Base-by-base conservation (phyloP, 2,113 vertebrate species). In the Cisticola juncidis region DNA sequence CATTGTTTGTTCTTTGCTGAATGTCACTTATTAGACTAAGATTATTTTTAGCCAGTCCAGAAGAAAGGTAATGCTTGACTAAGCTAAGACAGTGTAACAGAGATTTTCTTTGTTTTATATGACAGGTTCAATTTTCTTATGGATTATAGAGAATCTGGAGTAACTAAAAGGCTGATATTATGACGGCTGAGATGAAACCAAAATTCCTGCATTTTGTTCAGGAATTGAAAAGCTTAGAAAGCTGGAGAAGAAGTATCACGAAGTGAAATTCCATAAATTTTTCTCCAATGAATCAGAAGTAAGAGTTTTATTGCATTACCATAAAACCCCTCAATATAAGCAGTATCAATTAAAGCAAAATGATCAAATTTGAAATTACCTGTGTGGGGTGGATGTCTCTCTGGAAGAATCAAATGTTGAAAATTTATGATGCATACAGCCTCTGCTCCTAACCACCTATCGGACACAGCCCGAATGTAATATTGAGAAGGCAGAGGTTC, bases 371-470 rank as follows among this genome's bases (percentile, higher is more conserved):
- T 81, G n/a, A 83, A 69, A 45, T 94, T 99, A 99, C 99, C 99
- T 86, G 99, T 99, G 97, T 99, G 99, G 13, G 99, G 99, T 6
- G 99, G 99, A 97, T 99, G 99, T 93, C 99, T 99, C 90, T 99
- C 99, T 29, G 99, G 99, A 77, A 99, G 97, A 96, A 99, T 99
- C 85, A 99, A 98, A 97, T 99, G 99, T 86, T 99, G 99, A 95
- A 99, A 99, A 98, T 99, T 99, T 96, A 99, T 99, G 89, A 99
- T 98, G 85, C 99, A 99, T 12, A 99, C 98, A 29, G 99, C 98
- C 86, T 99, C 99, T 25, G 99, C 98, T 57, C 99, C 99, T 36
- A 99, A 96, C 99, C 99, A 99, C 88, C 99, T 98, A 97, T 99
- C 99, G 0, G 99, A 99, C 77, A 99, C 99, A 14, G 98, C 99